Percentiles rank a stretch among this genome's conserved stretches.
phyloP scores from a whole-genome alignment of 2,797 vertebrate genomes.

The Adrianichthys oophorus region DNA sequence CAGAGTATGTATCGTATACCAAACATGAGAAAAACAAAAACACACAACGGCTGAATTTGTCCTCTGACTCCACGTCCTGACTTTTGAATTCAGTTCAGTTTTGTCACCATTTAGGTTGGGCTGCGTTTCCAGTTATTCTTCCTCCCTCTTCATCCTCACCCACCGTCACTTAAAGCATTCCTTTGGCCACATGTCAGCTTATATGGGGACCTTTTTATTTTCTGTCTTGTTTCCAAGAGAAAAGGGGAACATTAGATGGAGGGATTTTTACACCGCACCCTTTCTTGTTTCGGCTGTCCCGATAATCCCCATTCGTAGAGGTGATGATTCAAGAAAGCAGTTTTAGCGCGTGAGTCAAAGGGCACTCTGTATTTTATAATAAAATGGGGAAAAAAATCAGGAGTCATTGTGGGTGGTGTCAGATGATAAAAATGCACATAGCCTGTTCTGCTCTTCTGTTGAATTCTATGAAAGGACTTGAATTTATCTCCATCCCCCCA shows the following conservation, averaged over 20 bases:
- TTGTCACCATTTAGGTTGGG: slow-evolving; percentile 58
- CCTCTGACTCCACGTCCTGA: slow-evolving; percentile 20
- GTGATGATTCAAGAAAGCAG: slow-evolving; percentile 60
- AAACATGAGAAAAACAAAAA: slow-evolving; percentile 76
- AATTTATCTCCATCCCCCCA: slow-evolving; percentile 55
- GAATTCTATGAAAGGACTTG: slow-evolving; percentile 87
- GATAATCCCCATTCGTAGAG: slow-evolving; percentile 49
- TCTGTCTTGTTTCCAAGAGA: slow-evolving; percentile 33
- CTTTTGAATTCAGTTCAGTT: slow-evolving; percentile 35
- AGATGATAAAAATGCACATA: slow-evolving; percentile 62
- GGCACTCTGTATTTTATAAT: slow-evolving; percentile 79
- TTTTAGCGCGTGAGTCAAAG: slow-evolving; percentile 49
- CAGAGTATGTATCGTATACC: slow-evolving; percentile 93
- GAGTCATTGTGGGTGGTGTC: slow-evolving; percentile 86
- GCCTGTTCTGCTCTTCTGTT: slow-evolving; percentile 82
- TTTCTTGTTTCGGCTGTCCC: slow-evolving; percentile 58
- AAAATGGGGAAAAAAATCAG: slow-evolving; percentile 58
- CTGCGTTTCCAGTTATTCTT: slow-evolving; percentile 33
- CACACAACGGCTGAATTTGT: slow-evolving; percentile 12
- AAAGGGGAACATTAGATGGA: slow-evolving; percentile 43
- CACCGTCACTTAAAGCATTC: slow-evolving; percentile 89
- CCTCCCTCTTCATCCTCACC: slow-evolving; percentile 66
- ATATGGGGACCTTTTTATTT: slow-evolving; percentile 62
- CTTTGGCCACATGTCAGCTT: slow-evolving; percentile 77
- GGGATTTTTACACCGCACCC: slow-evolving; percentile 65